A percentile compares a stretch with the other conserved stretches of the same genome.
Conservation (phyloP, 2,888 invertebrate species). For the Lypha dubia region DNA sequence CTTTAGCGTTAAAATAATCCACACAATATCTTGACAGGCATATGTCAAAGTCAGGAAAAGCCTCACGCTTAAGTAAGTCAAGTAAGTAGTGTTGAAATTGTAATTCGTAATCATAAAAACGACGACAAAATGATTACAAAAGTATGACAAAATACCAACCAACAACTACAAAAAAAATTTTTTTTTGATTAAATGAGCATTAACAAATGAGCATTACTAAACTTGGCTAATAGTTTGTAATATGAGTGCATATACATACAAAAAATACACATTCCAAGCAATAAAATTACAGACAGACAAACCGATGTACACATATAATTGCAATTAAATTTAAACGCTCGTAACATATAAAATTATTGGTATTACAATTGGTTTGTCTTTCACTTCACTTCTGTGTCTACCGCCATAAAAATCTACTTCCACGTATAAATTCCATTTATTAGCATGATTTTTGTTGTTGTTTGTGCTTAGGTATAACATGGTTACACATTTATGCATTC, state of each 20-base stretch:
- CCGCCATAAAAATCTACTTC: conserved; percentile 39
- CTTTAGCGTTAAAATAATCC: too few relatives aligned
- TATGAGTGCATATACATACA: not conserved
- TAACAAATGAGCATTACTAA: conserved; percentile 37
- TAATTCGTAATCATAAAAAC: conserved; percentile 50
- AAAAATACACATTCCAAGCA: conserved; percentile 9
- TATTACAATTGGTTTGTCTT: conserved; percentile 39
- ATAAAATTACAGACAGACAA: not conserved
- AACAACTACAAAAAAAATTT: conserved; percentile 32
- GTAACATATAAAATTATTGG: conserved; percentile 52
- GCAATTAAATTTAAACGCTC: conserved; percentile 45
- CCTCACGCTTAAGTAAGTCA: conserved; percentile 9
- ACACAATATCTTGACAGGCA: too few relatives aligned
- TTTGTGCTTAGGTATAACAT: conserved; percentile 18
- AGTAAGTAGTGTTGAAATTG: conserved; percentile 41
- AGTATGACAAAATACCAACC: conserved; percentile 46
- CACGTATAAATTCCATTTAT: conserved; percentile 20
- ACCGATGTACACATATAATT: conserved; percentile 12
- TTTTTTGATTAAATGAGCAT: conserved; percentile 22
- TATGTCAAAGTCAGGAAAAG: conserved; percentile 18
- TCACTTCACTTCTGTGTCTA: conserved; percentile 5
- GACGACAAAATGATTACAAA: conserved; percentile 37
- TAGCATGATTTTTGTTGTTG: not conserved
- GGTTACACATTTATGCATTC: conserved; percentile 46
- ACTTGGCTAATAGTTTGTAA: conserved; percentile 47